Evolutionary conservation across 2,113 vertebrate species (phyloP).

Genomic region (Anser cygnoides): DNA sequence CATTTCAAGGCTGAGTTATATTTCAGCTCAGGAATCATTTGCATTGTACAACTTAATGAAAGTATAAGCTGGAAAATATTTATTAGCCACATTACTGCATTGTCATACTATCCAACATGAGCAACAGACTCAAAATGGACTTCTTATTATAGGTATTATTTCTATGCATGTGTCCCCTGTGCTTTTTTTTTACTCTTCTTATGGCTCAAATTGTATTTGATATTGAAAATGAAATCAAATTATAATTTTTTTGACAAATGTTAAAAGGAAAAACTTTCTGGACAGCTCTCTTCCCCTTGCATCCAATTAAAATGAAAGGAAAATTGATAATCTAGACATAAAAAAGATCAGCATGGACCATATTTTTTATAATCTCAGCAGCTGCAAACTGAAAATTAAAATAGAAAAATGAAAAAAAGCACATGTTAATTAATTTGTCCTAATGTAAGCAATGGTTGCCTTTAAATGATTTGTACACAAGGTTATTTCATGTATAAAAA

Average conservation of each 20-base stretch:
- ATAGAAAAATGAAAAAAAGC: background rate
- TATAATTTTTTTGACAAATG: background rate
- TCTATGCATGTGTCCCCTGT: background rate
- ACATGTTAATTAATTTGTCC: background rate
- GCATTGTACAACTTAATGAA: constrained; percentile 17
- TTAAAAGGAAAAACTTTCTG: background rate
- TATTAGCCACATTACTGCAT: background rate
- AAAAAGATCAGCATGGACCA: background rate
- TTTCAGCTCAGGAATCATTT: constrained; percentile 24
- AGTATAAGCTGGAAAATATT: constrained; percentile 5
- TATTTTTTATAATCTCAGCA: background rate
- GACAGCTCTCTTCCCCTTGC: background rate
- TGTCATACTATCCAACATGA: background rate
- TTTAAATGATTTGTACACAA: background rate
- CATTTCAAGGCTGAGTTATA: constrained; percentile 1
- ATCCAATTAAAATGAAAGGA: constrained; percentile 10
- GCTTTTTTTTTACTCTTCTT: background rate
- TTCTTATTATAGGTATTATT: background rate
- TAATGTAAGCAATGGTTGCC: background rate
- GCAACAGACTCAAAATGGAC: background rate
- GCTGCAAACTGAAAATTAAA: constrained; percentile 9
- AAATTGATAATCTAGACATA: constrained; percentile 5
- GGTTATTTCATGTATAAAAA: constrained; percentile 13
- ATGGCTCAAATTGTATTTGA: background rate
- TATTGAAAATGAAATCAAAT: background rate